Evolutionary conservation across 2,888 invertebrate genomes (phyloP), one percentile per base, ranked within the genome.

Genomic region (Troides oblongomaculatus): DNA sequence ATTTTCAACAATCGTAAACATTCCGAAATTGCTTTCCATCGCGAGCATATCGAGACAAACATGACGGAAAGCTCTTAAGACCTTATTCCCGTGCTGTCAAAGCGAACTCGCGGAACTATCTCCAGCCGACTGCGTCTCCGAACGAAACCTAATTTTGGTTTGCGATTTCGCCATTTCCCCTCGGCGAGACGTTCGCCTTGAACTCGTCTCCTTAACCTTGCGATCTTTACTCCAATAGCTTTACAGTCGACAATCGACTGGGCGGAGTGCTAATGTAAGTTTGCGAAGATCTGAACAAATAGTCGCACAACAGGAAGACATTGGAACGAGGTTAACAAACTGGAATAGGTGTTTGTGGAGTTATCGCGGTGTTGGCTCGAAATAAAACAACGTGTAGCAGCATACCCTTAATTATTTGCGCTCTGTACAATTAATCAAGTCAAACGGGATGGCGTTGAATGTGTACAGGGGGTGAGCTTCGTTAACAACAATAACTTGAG

Each of bases 141-240:
- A 74, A 75, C 74, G 74, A 75, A 77, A 78, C 74, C 74, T 75
- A 77, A 77, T 77, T 77, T 74, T 73, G 73, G 73, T 73, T 73
- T 74, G 73, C 74, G 75, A 75, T 76, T 70, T 75, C 70, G 72
- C 73, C 71, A 74, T 77, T 75, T 77, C 77, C 75, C 64, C 72
- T 72, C 69, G 68, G 68, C 70, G 72, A 57, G 73, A 73, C 69
- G 74, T 72, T 73, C 72, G 71, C 74, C 72, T 66, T 65, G 53
- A 71, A 70, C 56, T 62, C 74, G 72, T 64, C 2, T 0, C 3
- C 0, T 25, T 21, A 7, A 1, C 14, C 60, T 75, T 67, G 60
- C 21, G 56, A 21, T n/a, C 18, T 56, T 21, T 21, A 56, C 21
- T 2, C 2, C 56, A 4, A 4, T 21, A 56, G 46, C 46, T 12